These are phyloP conservation scores for Sphaerophoria rueppellii DNA, from an alignment of 2,888 invertebrate species.

Conservation along the genomic window DNA sequence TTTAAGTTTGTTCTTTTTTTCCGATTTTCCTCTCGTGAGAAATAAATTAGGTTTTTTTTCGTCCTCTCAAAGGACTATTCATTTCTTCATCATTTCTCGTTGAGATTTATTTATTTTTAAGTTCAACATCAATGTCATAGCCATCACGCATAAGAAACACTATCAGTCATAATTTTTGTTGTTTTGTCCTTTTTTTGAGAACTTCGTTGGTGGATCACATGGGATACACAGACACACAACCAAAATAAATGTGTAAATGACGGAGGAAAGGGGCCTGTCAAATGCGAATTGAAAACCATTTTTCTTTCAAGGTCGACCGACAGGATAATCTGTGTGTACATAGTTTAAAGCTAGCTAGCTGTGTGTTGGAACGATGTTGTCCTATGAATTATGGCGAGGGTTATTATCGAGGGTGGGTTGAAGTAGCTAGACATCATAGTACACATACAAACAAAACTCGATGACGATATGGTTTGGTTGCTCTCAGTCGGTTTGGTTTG, in stretches of 20 bases:
- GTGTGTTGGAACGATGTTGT: not conserved
- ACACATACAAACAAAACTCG: not conserved
- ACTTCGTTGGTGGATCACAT: not conserved
- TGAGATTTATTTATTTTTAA: constrained; percentile 30
- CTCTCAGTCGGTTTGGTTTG: too few species aligned
- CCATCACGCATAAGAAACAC: constrained; percentile 1
- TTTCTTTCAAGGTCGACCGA: constrained; percentile 54
- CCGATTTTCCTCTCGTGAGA: not conserved
- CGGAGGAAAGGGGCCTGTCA: constrained; percentile 16
- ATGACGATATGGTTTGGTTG: constrained; percentile 1
- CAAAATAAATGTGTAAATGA: not conserved
- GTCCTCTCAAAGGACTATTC: not conserved
- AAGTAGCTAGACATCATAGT: not conserved
- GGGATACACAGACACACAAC: not conserved
- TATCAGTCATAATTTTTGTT: constrained; percentile 17
- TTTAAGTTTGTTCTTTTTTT: not conserved
- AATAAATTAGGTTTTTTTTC: constrained; percentile 17
- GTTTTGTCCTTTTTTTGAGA: not conserved
- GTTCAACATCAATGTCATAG: not conserved
- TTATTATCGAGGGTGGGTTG: not conserved
- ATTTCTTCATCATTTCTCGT: constrained; percentile 19
- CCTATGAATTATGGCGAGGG: not conserved
- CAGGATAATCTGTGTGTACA: constrained; percentile 32
- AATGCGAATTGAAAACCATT: constrained; percentile 54
- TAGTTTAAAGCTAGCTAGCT: constrained; percentile 35